Base-by-base conservation (phyloP, 2,113 vertebrate genomes). In the Ranitomeya imitator region DNA sequence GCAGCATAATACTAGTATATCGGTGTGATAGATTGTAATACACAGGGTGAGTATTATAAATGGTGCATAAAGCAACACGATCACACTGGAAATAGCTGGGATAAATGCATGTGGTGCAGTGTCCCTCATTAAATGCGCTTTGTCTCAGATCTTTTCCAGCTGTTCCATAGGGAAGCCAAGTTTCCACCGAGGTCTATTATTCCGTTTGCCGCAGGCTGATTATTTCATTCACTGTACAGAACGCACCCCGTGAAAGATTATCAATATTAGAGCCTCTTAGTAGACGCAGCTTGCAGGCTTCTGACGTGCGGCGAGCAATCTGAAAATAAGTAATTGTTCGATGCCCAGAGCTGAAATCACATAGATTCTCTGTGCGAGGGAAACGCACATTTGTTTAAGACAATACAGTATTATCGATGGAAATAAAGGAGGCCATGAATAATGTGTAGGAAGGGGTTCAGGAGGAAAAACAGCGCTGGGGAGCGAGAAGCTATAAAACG, bases 401-500 rank as follows among this genome's bases (percentile, higher is more conserved):
- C 79, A 81, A 81, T 81, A 59, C 54, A 60, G 79, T 81, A 60
- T 81, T 81, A 81, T 23, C 26, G 8, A 81, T 18, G 79, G 79
- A 60, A 81, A 59, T 79, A 79, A 59, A 79, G 78, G 55, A 31
- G 19, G 12, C 21, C 21, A 55, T 60, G 55, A 59, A 80, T 80
- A 80, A 80, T 80, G 21, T 57, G 60, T 31, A 16, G 13, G 55
- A 16, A 26, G 51, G 45, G 45, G 5, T 81, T 37, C 54, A 18
- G 31, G 54, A 19, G 55, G 79, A 81, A 37, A 37, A 37, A 61
- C 79, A 60, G 26, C 15, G 23, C 26, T n/a, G 9, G 14, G 14
- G 55, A 60, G 19, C n/a, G 23, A 2, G 12, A 16, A 51, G 52
- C 55, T 45, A 26, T 15, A 23, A 59, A 81, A 4, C n/a, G 60